phyloP scores from a whole-genome alignment of 2,113 vertebrate species.

The Hyperoodon ampullatus region DNA sequence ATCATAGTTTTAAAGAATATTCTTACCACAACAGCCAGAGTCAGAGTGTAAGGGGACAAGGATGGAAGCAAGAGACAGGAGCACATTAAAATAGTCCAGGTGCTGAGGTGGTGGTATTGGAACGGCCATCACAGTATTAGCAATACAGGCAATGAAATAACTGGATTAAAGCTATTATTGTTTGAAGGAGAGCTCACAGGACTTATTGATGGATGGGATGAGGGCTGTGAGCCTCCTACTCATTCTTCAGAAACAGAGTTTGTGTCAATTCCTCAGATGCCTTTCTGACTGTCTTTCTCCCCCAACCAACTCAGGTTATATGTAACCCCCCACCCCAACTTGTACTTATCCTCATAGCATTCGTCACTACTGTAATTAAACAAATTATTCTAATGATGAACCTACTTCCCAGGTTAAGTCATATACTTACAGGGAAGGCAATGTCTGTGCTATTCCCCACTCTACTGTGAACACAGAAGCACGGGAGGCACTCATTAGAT shows the following conservation, averaged over 20 bases:
- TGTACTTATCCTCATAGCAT: not conserved
- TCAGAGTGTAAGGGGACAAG: rapidly evolving
- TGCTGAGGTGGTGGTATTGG: too few relatives aligned
- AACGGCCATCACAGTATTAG: not conserved
- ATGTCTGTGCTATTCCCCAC: not conserved
- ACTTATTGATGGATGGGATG: not conserved
- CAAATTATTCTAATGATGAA: not conserved
- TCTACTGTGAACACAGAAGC: not conserved
- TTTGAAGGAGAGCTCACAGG: not conserved
- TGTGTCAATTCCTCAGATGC: not conserved
- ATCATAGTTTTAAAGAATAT: not conserved
- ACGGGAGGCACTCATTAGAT: not conserved
- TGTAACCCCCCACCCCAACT: not conserved
- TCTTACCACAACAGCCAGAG: too few relatives aligned
- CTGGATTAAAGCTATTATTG: not conserved
- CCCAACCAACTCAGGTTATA: not conserved
- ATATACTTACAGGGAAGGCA: not conserved
- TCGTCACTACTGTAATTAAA: not conserved
- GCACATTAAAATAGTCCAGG: not conserved
- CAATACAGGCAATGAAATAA: not conserved
- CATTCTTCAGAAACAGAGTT: not conserved
- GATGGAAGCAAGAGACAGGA: not conserved
- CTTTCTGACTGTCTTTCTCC: not conserved
- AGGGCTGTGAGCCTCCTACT: not conserved
- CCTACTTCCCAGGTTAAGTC: not conserved